Conservation (phyloP, 2,888 invertebrate species). For the Tinea pellionella region DNA sequence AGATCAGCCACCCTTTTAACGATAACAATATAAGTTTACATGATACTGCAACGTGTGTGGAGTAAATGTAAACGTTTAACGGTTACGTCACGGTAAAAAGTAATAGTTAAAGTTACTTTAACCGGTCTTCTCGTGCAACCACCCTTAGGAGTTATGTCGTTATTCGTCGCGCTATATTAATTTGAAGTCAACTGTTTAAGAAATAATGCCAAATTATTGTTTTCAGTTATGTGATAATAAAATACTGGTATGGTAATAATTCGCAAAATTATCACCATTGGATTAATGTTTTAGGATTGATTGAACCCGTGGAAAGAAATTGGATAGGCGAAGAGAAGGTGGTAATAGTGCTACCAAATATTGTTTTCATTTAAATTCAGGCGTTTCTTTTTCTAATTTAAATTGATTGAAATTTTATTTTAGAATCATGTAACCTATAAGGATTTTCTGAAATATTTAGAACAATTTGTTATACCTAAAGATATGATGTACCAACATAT, state of each 20-base stretch:
- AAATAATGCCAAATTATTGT: neutral
- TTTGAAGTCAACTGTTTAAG: too few species aligned
- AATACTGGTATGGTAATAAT: constrained; percentile 80
- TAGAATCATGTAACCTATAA: constrained; percentile 77
- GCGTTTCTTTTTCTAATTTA: too few species aligned
- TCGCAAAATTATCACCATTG: constrained; percentile 79
- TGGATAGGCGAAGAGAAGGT: constrained; percentile 76
- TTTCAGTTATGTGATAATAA: constrained; percentile 78
- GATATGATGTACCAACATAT: constrained; percentile 58
- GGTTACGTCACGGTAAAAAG: too few species aligned
- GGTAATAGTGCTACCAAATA: neutral
- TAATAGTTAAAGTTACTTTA: too few species aligned
- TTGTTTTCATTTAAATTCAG: too few species aligned
- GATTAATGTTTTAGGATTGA: constrained; percentile 75
- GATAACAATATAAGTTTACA: too few species aligned
- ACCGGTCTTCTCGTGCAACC: too few species aligned
- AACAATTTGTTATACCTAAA: constrained; percentile 68
- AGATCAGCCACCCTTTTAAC: too few species aligned
- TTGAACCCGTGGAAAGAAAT: constrained; percentile 78
- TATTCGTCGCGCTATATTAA: too few species aligned
- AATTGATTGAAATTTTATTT: constrained; percentile 3
- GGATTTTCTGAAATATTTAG: constrained; percentile 75
- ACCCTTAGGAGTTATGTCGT: too few species aligned
- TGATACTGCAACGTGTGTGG: too few species aligned
- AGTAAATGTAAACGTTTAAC: too few species aligned